Percentiles rank a stretch among this genome's conserved stretches.
Evolutionary conservation across 1,140 invertebrate genomes (phyloP).

Genomic region (Hormaphis cornu): DNA sequence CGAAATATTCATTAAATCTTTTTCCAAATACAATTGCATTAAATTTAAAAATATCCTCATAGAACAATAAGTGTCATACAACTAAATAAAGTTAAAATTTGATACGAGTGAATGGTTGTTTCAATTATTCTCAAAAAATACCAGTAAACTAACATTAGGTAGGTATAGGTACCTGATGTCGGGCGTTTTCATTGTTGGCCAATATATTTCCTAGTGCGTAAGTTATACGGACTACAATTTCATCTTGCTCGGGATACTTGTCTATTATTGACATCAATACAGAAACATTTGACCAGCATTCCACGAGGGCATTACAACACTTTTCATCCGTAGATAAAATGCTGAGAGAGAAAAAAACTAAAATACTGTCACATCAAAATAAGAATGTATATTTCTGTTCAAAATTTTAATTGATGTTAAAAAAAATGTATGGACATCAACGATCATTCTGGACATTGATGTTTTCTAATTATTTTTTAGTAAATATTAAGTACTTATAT

Average conservation of each 20-base stretch:
- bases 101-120: too few relatives aligned
- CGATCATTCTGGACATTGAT: too few relatives aligned
- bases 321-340: slow-evolving; percentile 63
- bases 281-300: slow-evolving; percentile 45
- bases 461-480: too few relatives aligned
- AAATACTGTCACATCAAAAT: too few relatives aligned
- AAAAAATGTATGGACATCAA: too few relatives aligned
- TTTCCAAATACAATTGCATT: slow-evolving; percentile 51
- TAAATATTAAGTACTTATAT: too few relatives aligned
- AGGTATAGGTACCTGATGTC: slow-evolving; percentile 52
- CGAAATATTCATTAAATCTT: slow-evolving; percentile 40
- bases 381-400: too few relatives aligned
- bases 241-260: slow-evolving; percentile 51
- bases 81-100: slow-evolving; percentile 40
- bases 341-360: slow-evolving; percentile 46
- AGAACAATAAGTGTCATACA: slow-evolving; percentile 48
- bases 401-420: too few relatives aligned
- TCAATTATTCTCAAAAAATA: too few relatives aligned
- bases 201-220: slow-evolving; percentile 71
- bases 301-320: slow-evolving; percentile 58
- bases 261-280: slow-evolving; percentile 49
- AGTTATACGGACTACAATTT: slow-evolving; percentile 59
- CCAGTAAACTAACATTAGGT: too few relatives aligned
- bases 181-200: slow-evolving; percentile 55
- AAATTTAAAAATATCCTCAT: slow-evolving; percentile 49